Percentiles rank a stretch among this genome's conserved stretches.
These are phyloP conservation scores for Tokudaia tokunoshimensis DNA, from an alignment of 2,797 vertebrate genomes.

Conservation along the genomic window DNA sequence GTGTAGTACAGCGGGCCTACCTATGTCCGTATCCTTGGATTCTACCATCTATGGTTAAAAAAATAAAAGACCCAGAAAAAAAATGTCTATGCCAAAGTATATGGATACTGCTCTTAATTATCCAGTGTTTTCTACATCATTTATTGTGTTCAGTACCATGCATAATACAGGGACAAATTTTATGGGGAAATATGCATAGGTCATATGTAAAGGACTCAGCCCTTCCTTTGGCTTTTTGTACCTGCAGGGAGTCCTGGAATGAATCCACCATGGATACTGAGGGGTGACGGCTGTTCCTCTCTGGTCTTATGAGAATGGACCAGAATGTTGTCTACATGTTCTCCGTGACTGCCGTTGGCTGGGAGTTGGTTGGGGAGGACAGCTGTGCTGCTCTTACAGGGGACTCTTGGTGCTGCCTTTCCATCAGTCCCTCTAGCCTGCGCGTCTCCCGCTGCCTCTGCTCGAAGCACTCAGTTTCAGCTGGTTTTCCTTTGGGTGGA, in stretches of 20 bases:
- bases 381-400: neutral
- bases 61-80: neutral
- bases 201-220: no score
- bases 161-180: neutral
- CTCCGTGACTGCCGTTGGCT: neutral
- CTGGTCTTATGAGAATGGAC: neutral
- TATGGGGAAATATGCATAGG: neutral
- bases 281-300: neutral
- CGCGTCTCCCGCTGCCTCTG: neutral
- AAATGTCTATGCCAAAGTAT: neutral
- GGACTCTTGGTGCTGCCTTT: neutral
- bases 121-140: neutral
- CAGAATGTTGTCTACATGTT: neutral
- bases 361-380: neutral
- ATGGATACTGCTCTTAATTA: neutral
- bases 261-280: neutral
- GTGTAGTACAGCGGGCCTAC: neutral
- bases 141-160: neutral
- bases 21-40: neutral
- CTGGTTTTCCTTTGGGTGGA: constrained; percentile 27
- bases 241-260: neutral
- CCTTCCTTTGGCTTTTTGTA: neutral
- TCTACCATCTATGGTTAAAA: neutral
- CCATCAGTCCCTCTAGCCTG: neutral
- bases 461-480: neutral